Conservation (phyloP, 2,797 vertebrate species). For the Myotis daubentonii region DNA sequence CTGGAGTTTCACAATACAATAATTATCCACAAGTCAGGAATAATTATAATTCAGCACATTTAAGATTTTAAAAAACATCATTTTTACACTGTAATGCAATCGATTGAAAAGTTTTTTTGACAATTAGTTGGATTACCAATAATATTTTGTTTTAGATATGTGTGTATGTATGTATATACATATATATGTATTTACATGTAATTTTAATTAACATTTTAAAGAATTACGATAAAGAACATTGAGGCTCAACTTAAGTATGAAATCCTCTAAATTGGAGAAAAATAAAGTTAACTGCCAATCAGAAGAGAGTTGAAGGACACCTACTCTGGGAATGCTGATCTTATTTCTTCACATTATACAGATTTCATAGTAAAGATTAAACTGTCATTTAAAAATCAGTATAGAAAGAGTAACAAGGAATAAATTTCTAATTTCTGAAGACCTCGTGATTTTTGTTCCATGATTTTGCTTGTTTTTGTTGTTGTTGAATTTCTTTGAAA, state of each 20-base stretch:
- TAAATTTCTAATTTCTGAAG: conserved; percentile 65
- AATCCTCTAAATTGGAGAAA: conserved; percentile 70
- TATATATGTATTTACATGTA: neutral
- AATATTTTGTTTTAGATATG: conserved; percentile 42
- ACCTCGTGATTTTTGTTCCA: conserved; percentile 1
- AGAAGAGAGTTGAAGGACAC: conserved; percentile 58
- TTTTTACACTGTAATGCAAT: neutral
- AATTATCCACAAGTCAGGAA: conserved; percentile 58
- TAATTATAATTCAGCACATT: conserved; percentile 50
- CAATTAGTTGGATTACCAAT: conserved; percentile 5
- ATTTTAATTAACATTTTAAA: conserved; percentile 60
- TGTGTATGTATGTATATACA: neutral
- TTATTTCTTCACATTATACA: conserved; percentile 36
- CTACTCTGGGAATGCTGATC: neutral
- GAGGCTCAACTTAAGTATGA: conserved; percentile 57
- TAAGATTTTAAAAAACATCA: conserved; percentile 31
- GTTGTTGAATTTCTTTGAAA: conserved; percentile 46
- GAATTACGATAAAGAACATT: conserved; percentile 62
- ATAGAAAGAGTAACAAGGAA: conserved; percentile 11
- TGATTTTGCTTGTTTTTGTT: conserved; percentile 41
- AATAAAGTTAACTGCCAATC: conserved; percentile 68
- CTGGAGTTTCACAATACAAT: conserved; percentile 52
- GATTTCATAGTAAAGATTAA: conserved; percentile 45
- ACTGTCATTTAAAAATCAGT: conserved; percentile 11
- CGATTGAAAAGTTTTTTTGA: conserved; percentile 21